Base-by-base conservation (phyloP, 2,113 vertebrate species). In the Clarias macrocephalus region DNA sequence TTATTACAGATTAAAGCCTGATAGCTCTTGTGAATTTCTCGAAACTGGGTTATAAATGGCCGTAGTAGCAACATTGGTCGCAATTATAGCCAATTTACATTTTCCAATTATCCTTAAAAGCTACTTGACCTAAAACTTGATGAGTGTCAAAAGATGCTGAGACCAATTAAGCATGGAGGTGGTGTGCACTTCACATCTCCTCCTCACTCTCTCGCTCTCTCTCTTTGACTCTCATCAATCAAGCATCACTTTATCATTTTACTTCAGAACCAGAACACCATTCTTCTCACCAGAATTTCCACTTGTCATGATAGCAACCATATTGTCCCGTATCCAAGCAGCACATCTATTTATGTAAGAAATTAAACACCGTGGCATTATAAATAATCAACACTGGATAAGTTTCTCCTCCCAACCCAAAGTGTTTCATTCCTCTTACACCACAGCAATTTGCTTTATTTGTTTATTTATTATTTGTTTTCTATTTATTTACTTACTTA, bases 91-190 rank as follows among this genome's bases (percentile, higher is more conserved):
- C 89, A 79, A 92, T 93, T 93, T 91, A 80, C 90, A 91, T 91
- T 88, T 91, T 90, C 88, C 90, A 91, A 90, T 92, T 93, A 92
- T 90, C 87, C 60, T 82, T 89, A 91, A 92, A 93, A 91, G 90
- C 88, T 90, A 89, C 91, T 93, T 92, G 92, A 92, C 91, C 91
- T 89, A 91, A 91, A 90, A 90, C 88, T 90, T 75, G 75, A 86
- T 88, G 80, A 83, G 89, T 91, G 89, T 90, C 88, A 92, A 89
- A 91, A 57, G 77, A 88, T 89, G 89, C 81, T 86, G 80, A 83
- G 86, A 79, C 87, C 88, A 90, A 89, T 93, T 91, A 91, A 86
- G 75, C 70, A 82, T 89, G 85, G 88, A 88, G 87, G 88, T 87
- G 85, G 85, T 82, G 84, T 77, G 8, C 37, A 84, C 86, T 89